Evolutionary conservation across 2,113 vertebrate species (phyloP).

Genomic region (Enhydra lutris): DNA sequence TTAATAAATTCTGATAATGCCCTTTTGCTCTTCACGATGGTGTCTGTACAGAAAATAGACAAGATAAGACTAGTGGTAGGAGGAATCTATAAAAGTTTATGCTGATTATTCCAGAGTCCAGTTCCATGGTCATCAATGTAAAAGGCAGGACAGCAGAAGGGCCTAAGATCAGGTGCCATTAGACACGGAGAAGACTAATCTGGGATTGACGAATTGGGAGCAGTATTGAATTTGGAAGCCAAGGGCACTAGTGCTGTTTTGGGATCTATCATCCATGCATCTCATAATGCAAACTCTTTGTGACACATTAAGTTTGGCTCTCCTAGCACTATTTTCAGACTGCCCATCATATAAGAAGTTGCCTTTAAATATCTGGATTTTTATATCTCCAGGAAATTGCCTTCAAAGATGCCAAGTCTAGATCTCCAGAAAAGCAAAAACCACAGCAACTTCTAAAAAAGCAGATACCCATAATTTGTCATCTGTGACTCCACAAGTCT

Average conservation of each 20-base stretch:
- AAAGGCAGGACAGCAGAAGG: not conserved
- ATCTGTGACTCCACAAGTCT: not conserved
- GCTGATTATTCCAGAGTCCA: not conserved
- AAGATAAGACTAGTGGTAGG: accelerated
- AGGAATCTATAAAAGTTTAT: not conserved
- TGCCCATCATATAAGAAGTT: not conserved
- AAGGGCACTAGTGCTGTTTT: not conserved
- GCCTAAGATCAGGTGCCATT: not conserved
- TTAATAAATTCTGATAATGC: not conserved
- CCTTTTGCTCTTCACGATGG: not conserved
- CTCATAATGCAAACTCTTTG: not conserved
- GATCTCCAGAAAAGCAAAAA: not conserved
- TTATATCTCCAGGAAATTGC: not conserved
- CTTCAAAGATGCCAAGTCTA: not conserved
- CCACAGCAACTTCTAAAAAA: not conserved
- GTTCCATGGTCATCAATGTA: not conserved
- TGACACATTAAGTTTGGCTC: not conserved
- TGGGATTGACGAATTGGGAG: not conserved
- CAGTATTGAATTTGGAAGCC: not conserved
- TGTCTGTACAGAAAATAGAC: not conserved
- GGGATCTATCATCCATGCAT: not conserved
- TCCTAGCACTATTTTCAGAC: not conserved
- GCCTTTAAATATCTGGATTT: not conserved
- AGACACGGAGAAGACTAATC: not conserved
- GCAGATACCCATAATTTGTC: not conserved